Conservation (phyloP, 2,113 vertebrate genomes). For the Psammodynastes pulverulentus region DNA sequence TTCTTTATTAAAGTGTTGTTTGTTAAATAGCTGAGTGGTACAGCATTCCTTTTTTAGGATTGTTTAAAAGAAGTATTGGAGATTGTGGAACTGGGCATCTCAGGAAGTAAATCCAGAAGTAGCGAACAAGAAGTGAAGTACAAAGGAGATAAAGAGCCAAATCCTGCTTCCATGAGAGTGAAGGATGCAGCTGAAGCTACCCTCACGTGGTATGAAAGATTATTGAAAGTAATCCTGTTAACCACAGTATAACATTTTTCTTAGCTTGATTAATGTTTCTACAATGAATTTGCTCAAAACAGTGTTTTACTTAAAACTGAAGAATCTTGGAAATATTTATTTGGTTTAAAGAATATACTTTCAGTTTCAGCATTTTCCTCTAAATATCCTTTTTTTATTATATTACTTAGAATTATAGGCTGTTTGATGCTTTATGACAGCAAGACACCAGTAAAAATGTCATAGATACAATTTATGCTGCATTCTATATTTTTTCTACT, state of each 20-base stretch:
- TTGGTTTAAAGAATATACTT: neutral
- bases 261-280: neutral
- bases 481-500: constrained; percentile 1
- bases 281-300: neutral
- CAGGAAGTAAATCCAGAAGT: constrained; percentile 89
- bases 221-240: neutral
- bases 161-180: constrained; percentile 93
- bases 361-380: neutral
- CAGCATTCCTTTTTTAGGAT: constrained; percentile 72
- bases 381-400: neutral
- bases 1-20: neutral
- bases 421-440: neutral
- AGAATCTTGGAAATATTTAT: neutral
- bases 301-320: neutral
- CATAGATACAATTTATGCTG: neutral
- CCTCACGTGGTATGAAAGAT: constrained; percentile 82
- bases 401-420: neutral
- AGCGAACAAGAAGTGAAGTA: constrained; percentile 89
- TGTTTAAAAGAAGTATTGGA: constrained; percentile 93
- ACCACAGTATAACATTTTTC: neutral
- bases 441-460: neutral
- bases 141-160: constrained; percentile 94
- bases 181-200: constrained; percentile 95
- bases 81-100: constrained; percentile 94
- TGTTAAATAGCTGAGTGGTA: neutral